Conservation (phyloP, 2,888 invertebrate genomes). For the Ganaspis brasiliensis region DNA sequence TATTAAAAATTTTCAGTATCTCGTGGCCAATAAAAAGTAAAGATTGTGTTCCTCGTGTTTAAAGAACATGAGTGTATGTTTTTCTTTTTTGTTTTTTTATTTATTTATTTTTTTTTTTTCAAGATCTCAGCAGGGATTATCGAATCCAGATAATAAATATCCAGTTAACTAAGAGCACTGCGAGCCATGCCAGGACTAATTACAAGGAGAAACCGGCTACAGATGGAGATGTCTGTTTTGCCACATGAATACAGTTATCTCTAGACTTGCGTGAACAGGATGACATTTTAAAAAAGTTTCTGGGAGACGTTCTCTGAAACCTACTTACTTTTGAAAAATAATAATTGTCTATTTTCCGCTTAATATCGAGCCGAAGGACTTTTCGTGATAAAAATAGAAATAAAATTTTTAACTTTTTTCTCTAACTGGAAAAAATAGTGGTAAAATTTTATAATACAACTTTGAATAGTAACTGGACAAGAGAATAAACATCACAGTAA, state of each 20-base stretch:
- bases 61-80: neutral
- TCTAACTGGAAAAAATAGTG: neutral
- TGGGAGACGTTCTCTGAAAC: constrained; percentile 1
- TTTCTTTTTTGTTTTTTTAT: neutral
- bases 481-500: too few relatives aligned
- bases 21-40: constrained; percentile 14
- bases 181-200: constrained; percentile 40
- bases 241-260: constrained; percentile 40
- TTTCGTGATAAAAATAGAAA: neutral
- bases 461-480: too few relatives aligned
- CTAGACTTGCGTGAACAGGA: constrained; percentile 18
- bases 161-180: constrained; percentile 22
- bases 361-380: neutral
- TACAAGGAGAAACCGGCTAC: constrained; percentile 41
- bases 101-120: too few relatives aligned
- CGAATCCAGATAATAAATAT: constrained; percentile 38
- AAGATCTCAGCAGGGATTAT: constrained; percentile 30
- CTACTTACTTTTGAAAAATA: constrained; percentile 10
- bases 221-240: constrained; percentile 22
- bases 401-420: neutral
- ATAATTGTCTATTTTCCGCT: constrained; percentile 4
- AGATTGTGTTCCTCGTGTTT: neutral
- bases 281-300: constrained; percentile 28
- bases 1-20: constrained; percentile 2
- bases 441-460: neutral